A percentile compares a stretch with the other conserved stretches of the same genome.
These are phyloP conservation scores for Guaruba guarouba DNA, from an alignment of 2,113 vertebrate species.

Conservation along the genomic window DNA sequence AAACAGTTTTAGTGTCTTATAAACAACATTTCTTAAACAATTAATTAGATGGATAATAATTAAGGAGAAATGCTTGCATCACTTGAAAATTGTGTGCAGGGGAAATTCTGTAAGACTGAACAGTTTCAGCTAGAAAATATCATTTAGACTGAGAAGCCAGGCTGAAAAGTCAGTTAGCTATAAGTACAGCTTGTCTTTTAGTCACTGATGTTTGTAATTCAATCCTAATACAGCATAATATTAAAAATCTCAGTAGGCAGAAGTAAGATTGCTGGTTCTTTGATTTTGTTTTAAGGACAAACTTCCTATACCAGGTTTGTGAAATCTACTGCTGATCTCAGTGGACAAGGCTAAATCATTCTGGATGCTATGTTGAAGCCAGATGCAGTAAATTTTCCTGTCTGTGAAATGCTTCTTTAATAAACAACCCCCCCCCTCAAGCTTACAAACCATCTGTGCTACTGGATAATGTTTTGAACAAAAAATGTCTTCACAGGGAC, in stretches of 20 bases:
- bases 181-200: neutral
- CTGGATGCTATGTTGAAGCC: neutral
- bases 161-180: neutral
- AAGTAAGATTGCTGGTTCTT: neutral
- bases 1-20: neutral
- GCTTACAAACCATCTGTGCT: neutral
- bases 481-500: neutral
- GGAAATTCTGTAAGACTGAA: neutral
- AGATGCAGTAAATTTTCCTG: neutral
- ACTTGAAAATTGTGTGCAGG: neutral
- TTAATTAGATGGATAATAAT: neutral
- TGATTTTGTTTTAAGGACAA: neutral
- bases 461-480: neutral
- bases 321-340: neutral
- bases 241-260: neutral
- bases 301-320: neutral
- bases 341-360: neutral
- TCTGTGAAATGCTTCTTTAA: neutral
- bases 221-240: neutral
- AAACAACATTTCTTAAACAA: neutral
- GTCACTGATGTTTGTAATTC: neutral
- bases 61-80: neutral
- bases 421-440: neutral
- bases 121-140: neutral
- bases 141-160: neutral